Percentiles rank a stretch among this genome's conserved stretches.
Evolutionary conservation across 1,140 invertebrate species (phyloP).

Genomic region (Solenopsis fugax): DNA sequence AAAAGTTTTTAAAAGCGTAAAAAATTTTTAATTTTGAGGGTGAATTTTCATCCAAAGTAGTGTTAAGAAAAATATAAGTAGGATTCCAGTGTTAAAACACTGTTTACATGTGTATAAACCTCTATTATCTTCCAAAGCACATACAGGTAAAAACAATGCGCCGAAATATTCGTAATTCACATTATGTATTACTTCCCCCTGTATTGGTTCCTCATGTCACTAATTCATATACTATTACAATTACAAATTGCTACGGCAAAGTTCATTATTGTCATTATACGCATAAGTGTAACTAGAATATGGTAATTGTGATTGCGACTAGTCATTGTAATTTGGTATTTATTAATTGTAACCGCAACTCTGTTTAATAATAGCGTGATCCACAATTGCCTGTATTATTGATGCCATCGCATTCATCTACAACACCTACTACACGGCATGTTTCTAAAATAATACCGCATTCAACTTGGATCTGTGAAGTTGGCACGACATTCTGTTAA

Average conservation of each 20-base stretch:
- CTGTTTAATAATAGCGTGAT: constrained; percentile 44
- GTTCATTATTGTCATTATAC: constrained; percentile 26
- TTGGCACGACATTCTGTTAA: too few species aligned
- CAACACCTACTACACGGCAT: not conserved
- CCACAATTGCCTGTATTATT: constrained; percentile 35
- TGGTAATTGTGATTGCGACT: constrained; percentile 39
- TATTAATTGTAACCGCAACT: constrained; percentile 44
- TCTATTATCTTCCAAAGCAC: not conserved
- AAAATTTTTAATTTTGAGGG: too few species aligned
- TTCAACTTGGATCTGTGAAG: too few species aligned
- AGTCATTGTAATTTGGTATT: constrained; percentile 42
- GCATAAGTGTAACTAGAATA: constrained; percentile 36
- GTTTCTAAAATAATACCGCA: not conserved
- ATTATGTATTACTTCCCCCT: constrained; percentile 11
- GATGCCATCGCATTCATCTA: not conserved
- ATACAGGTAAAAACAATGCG: not conserved
- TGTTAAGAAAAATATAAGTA: too few species aligned
- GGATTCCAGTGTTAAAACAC: too few species aligned
- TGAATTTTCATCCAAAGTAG: too few species aligned
- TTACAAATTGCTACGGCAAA: constrained; percentile 32
- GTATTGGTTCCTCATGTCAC: not conserved
- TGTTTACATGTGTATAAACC: too few species aligned
- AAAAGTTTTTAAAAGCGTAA: too few species aligned
- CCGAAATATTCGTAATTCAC: not conserved
- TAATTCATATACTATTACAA: constrained; percentile 23